Conservation (phyloP, 2,797 vertebrate species). For the Bradypodion pumilum region DNA sequence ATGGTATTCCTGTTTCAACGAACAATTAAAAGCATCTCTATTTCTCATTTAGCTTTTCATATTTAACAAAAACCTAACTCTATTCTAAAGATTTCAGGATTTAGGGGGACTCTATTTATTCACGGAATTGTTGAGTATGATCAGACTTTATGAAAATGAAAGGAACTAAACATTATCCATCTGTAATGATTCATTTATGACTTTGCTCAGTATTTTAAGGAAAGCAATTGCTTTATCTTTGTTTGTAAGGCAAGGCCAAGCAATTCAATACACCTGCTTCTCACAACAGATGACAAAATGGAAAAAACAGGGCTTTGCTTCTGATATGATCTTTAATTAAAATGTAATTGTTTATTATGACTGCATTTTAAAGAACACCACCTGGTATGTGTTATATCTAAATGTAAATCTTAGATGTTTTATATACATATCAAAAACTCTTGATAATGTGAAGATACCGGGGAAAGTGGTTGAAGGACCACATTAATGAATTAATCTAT, state of each 20-base stretch:
- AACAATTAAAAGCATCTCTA: neutral
- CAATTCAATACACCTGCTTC: slow-evolving; percentile 47
- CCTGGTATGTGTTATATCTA: no score
- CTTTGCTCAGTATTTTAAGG: slow-evolving; percentile 45
- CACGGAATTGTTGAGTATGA: neutral
- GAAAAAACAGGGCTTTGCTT: slow-evolving; percentile 18
- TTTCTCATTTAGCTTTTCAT: neutral
- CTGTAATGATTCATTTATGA: slow-evolving; percentile 38
- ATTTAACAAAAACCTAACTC: slow-evolving; percentile 28
- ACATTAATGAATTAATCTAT: neutral
- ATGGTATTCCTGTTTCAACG: neutral
- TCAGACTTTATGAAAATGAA: neutral
- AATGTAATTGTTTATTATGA: neutral
- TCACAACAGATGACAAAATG: neutral
- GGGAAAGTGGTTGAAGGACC: neutral
- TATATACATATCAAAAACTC: neutral
- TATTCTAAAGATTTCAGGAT: slow-evolving; percentile 18
- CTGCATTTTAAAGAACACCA: neutral
- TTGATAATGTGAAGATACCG: neutral
- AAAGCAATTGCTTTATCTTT: slow-evolving; percentile 52
- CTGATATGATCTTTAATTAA: slow-evolving; percentile 20
- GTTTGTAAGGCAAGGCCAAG: slow-evolving; percentile 1
- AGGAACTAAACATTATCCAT: slow-evolving; percentile 28
- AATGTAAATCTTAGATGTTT: neutral
- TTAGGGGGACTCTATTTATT: slow-evolving; percentile 7